These are phyloP conservation scores for Canis aureus DNA, from an alignment of 2,113 vertebrate species.

Conservation along the genomic window DNA sequence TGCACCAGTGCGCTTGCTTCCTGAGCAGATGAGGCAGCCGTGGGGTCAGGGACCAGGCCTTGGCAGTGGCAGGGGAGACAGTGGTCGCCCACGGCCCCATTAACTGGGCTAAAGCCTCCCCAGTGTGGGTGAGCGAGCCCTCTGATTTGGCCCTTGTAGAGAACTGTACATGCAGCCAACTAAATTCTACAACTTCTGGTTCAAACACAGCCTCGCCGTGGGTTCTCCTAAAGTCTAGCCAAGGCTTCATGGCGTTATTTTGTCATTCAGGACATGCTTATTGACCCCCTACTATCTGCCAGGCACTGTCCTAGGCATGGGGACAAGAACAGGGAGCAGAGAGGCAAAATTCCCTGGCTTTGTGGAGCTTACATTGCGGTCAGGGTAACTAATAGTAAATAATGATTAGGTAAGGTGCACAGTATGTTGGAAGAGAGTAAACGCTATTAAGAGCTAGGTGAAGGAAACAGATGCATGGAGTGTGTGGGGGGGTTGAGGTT, in stretches of 20 bases:
- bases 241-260: background rate
- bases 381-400: background rate
- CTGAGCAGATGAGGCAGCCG: background rate
- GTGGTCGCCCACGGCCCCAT: background rate
- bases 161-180: background rate
- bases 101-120: background rate
- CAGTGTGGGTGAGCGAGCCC: background rate
- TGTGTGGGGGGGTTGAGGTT: background rate
- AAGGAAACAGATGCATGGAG: background rate
- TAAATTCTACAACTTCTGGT: background rate
- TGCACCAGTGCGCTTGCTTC: rapidly evolving
- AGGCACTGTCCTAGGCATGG: background rate
- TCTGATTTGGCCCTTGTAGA: background rate
- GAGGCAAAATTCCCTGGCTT: background rate
- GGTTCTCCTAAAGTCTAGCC: background rate
- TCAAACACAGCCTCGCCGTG: rapidly evolving
- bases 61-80: background rate
- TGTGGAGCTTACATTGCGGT: background rate
- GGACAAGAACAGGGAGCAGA: background rate
- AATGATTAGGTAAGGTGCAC: background rate
- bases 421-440: background rate
- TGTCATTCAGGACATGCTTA: background rate
- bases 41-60: background rate
- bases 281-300: background rate
- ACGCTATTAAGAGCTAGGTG: background rate